Base-by-base conservation (phyloP, 2,113 vertebrate species). In the Tichodroma muraria region DNA sequence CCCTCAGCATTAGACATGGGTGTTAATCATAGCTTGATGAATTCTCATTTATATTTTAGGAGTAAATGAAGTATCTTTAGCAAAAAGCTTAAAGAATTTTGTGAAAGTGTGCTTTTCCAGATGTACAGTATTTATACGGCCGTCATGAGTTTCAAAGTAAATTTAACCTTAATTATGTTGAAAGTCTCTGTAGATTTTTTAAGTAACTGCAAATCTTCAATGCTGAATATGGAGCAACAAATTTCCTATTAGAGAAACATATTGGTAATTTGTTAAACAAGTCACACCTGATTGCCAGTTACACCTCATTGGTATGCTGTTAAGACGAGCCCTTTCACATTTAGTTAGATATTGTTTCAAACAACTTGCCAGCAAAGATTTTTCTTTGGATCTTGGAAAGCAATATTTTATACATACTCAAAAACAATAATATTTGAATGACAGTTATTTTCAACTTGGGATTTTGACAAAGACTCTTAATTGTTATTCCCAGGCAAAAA, bases 251-350 rank as follows among this genome's bases (percentile, higher is more conserved):
- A 96, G 81, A 88, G 95, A 94, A 94, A 95, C 96, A 96, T 95
- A 95, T 88, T 68, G 52, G 92, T 95, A 95, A 95, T 97, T 97
- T 96, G 94, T 96, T 94, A 96, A 97, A 95, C 95, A 95, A 96
- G 72, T 94, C 90, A 95, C 90, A 91, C 69, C 85, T 95, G 94
- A 96, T 76, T 96, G 72, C 90, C 80, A 90, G 72, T 81, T 91
- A 77, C 75, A 92, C 73, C 50, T 97, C 89, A 96, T 94, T 96
- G 92, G 89, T 93, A 96, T 95, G 93, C 94, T 91, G 81, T 77
- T 84, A 85, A 94, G 65, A 83, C 56, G 78, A 88, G 13, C 35
- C 75, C 76, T 50, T 96, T 97, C 94, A 95, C 88, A 91, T 97
- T 92, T 85, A 81, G 80, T 94, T 95, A 96, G 80, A 37, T 71